Percentiles rank a stretch among this genome's conserved stretches.
Conservation (phyloP, 2,888 invertebrate species). For the Aplocera efformata region DNA sequence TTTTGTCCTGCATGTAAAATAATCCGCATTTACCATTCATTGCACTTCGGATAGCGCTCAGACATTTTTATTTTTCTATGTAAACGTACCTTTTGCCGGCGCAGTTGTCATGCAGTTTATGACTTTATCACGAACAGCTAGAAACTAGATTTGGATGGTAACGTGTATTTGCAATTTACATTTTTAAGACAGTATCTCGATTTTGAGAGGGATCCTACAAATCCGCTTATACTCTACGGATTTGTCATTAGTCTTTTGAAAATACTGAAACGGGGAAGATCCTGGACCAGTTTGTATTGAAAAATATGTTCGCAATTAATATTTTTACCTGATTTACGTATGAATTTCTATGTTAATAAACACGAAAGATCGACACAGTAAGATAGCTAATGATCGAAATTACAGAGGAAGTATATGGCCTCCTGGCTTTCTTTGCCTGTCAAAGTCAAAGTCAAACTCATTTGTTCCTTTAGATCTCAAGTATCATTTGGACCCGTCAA, state of each 20-base stretch:
- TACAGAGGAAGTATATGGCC: too few species aligned
- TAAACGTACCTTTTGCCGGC: conserved; percentile 37
- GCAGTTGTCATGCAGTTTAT: conserved; percentile 16
- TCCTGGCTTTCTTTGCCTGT: too few species aligned
- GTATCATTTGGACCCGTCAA: too few species aligned
- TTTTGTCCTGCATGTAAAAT: conserved; percentile 34
- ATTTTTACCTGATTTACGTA: too few species aligned
- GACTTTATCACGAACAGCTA: conserved; percentile 23
- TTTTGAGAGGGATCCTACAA: conserved; percentile 31
- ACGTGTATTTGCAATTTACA: conserved; percentile 21
- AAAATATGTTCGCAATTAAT: too few species aligned
- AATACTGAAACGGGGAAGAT: background rate
- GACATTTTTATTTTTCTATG: conserved; percentile 48
- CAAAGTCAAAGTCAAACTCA: too few species aligned
- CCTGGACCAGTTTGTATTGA: too few species aligned
- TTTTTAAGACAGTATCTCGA: conserved; percentile 40
- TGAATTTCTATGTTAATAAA: too few species aligned
- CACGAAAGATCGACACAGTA: too few species aligned
- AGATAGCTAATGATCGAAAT: too few species aligned
- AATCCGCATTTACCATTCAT: conserved; percentile 53
- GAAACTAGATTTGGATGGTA: conserved; percentile 16
- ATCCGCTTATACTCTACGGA: conserved; percentile 25
- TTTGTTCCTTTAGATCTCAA: too few species aligned
- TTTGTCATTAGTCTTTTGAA: conserved; percentile 15
- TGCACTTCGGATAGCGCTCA: conserved; percentile 48